These are phyloP conservation scores for Antechinus stuartii DNA, from an alignment of 2,113 vertebrate genomes.

Conservation along the genomic window DNA sequence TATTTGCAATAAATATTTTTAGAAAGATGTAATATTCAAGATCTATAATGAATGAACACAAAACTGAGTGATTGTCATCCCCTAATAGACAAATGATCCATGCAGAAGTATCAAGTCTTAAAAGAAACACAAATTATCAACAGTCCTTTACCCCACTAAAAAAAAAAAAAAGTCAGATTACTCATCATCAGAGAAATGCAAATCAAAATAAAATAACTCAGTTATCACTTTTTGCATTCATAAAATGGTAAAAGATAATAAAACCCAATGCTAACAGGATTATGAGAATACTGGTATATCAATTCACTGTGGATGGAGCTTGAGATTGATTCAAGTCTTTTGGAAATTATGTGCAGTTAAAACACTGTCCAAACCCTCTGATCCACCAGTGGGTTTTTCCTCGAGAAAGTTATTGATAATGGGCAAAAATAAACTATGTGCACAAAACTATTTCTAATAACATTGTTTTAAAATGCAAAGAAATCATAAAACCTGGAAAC, in stretches of 20 bases:
- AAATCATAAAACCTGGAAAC: neutral
- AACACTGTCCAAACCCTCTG: neutral
- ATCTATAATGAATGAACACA: neutral
- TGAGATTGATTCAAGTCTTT: neutral
- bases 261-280: neutral
- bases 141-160: neutral
- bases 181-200: neutral
- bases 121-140: neutral
- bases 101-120: neutral
- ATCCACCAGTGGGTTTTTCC: neutral
- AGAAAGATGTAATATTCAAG: neutral
- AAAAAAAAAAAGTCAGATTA: neutral
- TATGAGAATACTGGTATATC: neutral
- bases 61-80: neutral
- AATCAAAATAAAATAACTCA: neutral
- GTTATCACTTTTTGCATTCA: neutral
- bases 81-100: neutral
- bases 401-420: neutral
- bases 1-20: neutral
- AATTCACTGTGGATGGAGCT: neutral
- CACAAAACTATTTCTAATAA: neutral
- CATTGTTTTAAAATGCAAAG: neutral
- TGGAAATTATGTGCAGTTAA: neutral
- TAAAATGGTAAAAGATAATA: neutral
- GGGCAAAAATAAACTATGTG: neutral